These are phyloP conservation scores for Muschampia plurimacula DNA, from an alignment of 2,888 invertebrate genomes.

Conservation along the genomic window DNA sequence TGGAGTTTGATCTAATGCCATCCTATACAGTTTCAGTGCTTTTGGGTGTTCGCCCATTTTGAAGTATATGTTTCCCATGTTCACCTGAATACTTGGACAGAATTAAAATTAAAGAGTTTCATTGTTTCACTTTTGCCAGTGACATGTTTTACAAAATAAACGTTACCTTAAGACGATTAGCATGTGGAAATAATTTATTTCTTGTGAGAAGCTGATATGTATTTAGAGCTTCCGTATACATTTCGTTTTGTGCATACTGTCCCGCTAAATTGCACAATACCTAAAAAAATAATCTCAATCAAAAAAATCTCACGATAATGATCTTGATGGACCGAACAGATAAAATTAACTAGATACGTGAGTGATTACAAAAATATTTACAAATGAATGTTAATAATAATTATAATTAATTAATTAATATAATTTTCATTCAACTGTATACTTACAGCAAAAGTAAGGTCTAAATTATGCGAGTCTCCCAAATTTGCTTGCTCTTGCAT, in stretches of 20 bases:
- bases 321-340: background rate
- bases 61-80: conserved; percentile 99
- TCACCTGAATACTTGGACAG: conserved; percentile 73
- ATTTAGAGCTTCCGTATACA: conserved; percentile 98
- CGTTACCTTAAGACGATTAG: conserved; percentile 94
- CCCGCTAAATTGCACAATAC: conserved; percentile 98
- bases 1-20: conserved; percentile 99
- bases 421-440: background rate
- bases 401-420: too few relatives aligned
- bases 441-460: conserved; percentile 96
- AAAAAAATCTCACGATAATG: background rate
- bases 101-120: conserved; percentile 1
- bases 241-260: conserved; percentile 97
- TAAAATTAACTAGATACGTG: background rate
- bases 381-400: too few relatives aligned
- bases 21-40: conserved; percentile 98
- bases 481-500: conserved; percentile 96
- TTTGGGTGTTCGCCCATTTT: conserved; percentile 97
- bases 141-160: background rate
- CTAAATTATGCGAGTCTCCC: conserved; percentile 96
- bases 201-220: conserved; percentile 97
- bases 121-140: background rate
- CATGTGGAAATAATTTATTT: conserved; percentile 97
- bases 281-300: conserved; percentile 70
- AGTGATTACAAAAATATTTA: background rate